phyloP scores from a whole-genome alignment of 2,888 invertebrate genomes.

The Sericinus montela region DNA sequence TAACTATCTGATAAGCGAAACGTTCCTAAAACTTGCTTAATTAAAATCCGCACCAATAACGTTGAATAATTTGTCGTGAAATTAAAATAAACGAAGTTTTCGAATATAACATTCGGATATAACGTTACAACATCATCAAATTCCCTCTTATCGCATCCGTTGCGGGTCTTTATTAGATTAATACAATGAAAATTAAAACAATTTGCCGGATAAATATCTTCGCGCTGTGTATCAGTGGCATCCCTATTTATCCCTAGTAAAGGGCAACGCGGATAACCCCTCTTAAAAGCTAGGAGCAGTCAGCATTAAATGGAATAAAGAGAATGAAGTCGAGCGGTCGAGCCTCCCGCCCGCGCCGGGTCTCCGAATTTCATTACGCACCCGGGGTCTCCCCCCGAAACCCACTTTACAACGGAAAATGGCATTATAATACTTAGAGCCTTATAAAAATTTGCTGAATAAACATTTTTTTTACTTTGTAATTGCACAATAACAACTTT shows the following conservation, averaged over 20 bases:
- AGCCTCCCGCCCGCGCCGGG: conserved; percentile 43
- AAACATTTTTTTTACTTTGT: conserved; percentile 71
- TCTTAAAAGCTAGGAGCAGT: conserved; percentile 79
- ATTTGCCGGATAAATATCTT: conserved; percentile 80
- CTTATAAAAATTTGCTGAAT: conserved; percentile 73
- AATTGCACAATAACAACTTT: conserved; percentile 61
- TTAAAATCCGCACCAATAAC: no score
- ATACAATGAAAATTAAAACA: conserved; percentile 80
- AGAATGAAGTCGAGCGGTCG: conserved; percentile 75
- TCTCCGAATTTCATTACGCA: conserved; percentile 76
- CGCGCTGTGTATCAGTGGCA: conserved; percentile 72
- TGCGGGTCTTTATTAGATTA: conserved; percentile 75
- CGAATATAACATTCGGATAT: conserved; percentile 48
- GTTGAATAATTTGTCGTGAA: conserved; percentile 42
- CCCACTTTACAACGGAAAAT: conserved; percentile 77
- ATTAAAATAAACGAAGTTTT: conserved; percentile 46
- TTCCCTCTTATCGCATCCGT: conserved; percentile 65
- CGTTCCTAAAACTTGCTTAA: no score
- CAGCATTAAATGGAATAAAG: conserved; percentile 79
- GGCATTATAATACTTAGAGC: conserved; percentile 74
- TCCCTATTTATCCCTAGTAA: conserved; percentile 74
- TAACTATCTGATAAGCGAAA: no score
- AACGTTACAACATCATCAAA: conserved; percentile 61
- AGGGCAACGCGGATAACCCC: conserved; percentile 78
- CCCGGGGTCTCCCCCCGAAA: conserved; percentile 63